Evolutionary conservation across 1,140 invertebrate species (phyloP), one percentile per base, ranked within the genome.

Genomic region (Cotesia vestalis): DNA sequence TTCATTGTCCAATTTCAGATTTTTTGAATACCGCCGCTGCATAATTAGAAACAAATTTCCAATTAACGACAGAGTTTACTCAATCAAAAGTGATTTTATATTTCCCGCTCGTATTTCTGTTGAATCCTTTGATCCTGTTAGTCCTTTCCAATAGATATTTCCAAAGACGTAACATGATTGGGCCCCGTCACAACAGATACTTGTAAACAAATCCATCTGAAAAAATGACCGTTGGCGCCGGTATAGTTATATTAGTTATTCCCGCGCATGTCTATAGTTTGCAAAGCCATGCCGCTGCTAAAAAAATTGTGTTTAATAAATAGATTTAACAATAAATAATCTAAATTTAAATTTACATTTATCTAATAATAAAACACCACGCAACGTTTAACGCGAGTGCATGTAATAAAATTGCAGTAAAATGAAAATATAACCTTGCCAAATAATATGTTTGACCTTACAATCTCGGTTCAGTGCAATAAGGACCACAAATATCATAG

Each of bases 181-280:
- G 40, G 0, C 5, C 40, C 40, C 6, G 40, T 11, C 40, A 55
- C 53, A 6, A n/a, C 14, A 14, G 5, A 1, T 1, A 27, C 27
- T 14, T 55, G 17, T 12, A 55, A 14, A 55, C 12, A 3, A 9
- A 55, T 55, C 12, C 2, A 55, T n/a, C 17, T 55, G 53, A 55
- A 55, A 55, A 35, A 62, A 36, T 66, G 51, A 66, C 63, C 63
- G 63, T 66, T 66, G 36, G 38, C 38, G 46, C 63, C 63, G 63
- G 63, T 20, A 66, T 17, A 14, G 35, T 36, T 27, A 27, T 27
- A 27, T 27, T 17, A 51, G 63, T 66, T 46, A 20, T 66, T 66
- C 63, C 63, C 63, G 63, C 63, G 63, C 63, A 66, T 66, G 63
- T 66, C 63, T 17, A 17, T 17, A n/a, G 61, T 63, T 63, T 38